Conservation (phyloP, 2,888 invertebrate species). For the Mesorhabditis spiculigera region DNA sequence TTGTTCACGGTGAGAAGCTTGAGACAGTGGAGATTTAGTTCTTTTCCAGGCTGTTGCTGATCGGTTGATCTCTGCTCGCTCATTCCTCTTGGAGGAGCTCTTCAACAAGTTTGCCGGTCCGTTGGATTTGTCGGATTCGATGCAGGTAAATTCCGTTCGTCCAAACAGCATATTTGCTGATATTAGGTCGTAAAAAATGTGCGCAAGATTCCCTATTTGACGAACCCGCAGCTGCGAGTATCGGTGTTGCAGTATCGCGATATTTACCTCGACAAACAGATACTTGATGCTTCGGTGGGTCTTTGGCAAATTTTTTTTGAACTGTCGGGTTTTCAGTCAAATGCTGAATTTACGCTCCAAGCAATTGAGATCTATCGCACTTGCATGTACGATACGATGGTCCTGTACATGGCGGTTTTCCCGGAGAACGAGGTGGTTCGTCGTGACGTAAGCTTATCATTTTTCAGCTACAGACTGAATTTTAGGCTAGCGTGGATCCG, state of each 20-base stretch:
- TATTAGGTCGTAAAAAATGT: constrained; percentile 50
- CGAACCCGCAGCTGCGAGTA: constrained; percentile 51
- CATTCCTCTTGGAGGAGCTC: constrained; percentile 51
- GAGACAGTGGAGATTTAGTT: neutral
- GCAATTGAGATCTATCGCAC: constrained; percentile 52
- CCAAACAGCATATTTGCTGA: neutral
- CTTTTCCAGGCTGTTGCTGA: constrained; percentile 43
- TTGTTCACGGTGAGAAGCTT: neutral
- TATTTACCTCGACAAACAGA: constrained; percentile 53
- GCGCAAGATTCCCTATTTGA: constrained; percentile 54
- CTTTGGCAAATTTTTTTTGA: constrained; percentile 1
- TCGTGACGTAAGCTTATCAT: constrained; percentile 37
- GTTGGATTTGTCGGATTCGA: constrained; percentile 49
- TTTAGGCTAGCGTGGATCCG: constrained; percentile 44
- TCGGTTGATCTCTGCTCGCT: constrained; percentile 49
- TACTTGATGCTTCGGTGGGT: constrained; percentile 43
- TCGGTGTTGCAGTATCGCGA: constrained; percentile 55
- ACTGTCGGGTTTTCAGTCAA: constrained; percentile 28
- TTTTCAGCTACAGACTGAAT: neutral
- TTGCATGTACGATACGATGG: constrained; percentile 58
- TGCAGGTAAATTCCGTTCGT: constrained; percentile 35
- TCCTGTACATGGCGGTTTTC: constrained; percentile 55
- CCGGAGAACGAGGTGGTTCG: constrained; percentile 48
- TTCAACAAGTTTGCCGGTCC: constrained; percentile 57
- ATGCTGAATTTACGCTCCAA: constrained; percentile 45